Evolutionary conservation across 30 jellyfish, hydroid and myxozoan genomes (phyloP).

Genomic region (Euphysa ruthae): DNA sequence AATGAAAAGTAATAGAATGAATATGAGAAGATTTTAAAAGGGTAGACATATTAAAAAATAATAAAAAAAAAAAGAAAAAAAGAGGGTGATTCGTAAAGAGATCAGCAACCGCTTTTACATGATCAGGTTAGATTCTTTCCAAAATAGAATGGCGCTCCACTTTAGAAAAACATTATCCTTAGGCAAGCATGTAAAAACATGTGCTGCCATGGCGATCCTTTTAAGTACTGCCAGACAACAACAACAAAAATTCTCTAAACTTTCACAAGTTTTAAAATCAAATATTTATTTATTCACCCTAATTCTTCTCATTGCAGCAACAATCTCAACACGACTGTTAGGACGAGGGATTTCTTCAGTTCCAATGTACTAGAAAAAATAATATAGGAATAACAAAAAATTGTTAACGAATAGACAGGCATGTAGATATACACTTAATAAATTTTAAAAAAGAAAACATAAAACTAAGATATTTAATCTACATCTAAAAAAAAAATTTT

Average conservation of each 20-base stretch:
- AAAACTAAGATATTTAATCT: no score
- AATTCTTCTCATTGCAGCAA: slow-evolving; percentile 90
- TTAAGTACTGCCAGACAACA: neutral
- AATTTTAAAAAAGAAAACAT: neutral
- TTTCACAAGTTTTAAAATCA: neutral
- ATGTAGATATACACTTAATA: neutral
- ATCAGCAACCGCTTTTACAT: no score
- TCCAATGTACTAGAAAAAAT: slow-evolving; percentile 65
- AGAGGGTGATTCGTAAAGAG: no score
- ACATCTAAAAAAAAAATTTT: no score
- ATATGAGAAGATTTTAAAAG: no score
- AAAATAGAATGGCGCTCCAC: no score
- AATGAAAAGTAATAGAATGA: no score
- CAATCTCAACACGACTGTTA: slow-evolving; percentile 80
- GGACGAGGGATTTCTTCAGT: slow-evolving; percentile 95
- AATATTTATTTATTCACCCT: slow-evolving; percentile 39
- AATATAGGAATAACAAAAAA: neutral
- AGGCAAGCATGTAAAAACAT: neutral
- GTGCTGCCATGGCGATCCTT: no score
- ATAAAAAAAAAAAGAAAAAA: no score
- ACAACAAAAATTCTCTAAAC: neutral
- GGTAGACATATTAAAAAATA: no score
- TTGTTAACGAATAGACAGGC: neutral
- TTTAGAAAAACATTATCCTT: neutral
- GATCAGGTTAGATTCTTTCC: no score